These are phyloP conservation scores for Diadophis punctatus DNA, from an alignment of 2,113 vertebrate species.

Conservation along the genomic window DNA sequence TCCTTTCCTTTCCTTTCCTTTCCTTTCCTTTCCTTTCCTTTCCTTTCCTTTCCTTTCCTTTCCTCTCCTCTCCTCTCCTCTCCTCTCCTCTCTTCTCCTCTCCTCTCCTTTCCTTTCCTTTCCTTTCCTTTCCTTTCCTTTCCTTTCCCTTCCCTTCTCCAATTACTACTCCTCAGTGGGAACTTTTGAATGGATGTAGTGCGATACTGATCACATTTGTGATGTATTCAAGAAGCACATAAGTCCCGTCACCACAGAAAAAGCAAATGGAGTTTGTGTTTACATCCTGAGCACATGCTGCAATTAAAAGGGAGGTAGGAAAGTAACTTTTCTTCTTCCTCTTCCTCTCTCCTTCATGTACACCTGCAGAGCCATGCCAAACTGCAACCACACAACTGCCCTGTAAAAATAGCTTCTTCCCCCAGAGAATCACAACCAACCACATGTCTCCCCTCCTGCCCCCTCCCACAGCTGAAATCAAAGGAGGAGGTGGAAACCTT, in stretches of 20 bases:
- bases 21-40: no score
- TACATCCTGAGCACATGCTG: neutral
- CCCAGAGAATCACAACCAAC: neutral
- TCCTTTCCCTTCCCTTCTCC: neutral
- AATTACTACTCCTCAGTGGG: neutral
- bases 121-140: no score
- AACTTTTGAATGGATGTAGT: neutral
- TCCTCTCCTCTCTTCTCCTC: no score
- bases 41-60: no score
- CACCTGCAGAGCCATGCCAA: neutral
- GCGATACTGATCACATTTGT: neutral
- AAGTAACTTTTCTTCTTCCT: neutral
- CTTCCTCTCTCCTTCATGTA: neutral
- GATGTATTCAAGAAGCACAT: neutral
- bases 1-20: no score
- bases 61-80: neutral
- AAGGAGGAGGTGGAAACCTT: neutral
- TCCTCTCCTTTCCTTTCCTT: no score
- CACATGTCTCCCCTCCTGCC: neutral
- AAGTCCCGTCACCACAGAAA: neutral
- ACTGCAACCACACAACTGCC: neutral
- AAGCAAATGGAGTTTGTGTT: neutral
- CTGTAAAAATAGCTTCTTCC: neutral
- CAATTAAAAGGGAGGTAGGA: neutral
- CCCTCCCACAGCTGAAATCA: neutral